These are phyloP conservation scores for Philaenus spumarius DNA, from an alignment of 1,140 invertebrate genomes.

Conservation along the genomic window DNA sequence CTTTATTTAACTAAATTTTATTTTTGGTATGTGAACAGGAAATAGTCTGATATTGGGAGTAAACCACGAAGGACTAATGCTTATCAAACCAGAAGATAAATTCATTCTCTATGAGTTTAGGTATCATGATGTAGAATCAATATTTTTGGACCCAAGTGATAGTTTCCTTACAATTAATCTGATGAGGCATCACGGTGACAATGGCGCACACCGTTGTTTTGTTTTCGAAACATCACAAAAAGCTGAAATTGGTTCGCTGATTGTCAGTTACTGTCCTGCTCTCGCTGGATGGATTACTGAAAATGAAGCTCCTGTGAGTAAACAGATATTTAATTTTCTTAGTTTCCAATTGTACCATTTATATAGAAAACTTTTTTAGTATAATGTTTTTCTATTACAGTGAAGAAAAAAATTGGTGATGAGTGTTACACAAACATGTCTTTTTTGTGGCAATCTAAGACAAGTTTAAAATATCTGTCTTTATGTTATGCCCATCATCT, in stretches of 20 bases:
- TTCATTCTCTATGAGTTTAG: constrained; percentile 83
- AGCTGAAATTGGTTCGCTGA: constrained; percentile 84
- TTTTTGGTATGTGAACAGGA: constrained; percentile 30
- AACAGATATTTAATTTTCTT: no score
- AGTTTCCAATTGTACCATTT: not conserved
- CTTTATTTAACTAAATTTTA: not conserved
- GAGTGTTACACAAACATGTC: not conserved
- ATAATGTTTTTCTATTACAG: no score
- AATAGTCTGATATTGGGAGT: constrained; percentile 69
- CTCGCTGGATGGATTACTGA: constrained; percentile 82
- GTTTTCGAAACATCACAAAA: constrained; percentile 89
- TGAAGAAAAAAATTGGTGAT: constrained; percentile 47
- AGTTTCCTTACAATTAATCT: constrained; percentile 80
- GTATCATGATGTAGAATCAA: constrained; percentile 82
- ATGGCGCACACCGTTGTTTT: constrained; percentile 70
- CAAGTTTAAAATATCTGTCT: not conserved
- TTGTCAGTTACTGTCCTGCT: constrained; percentile 83
- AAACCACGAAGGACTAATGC: constrained; percentile 82
- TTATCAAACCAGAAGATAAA: constrained; percentile 85
- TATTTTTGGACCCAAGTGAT: constrained; percentile 85
- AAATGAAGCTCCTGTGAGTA: constrained; percentile 59
- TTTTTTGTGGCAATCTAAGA: not conserved
- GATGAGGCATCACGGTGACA: constrained; percentile 46
- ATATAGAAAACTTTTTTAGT: no score
- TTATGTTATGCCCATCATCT: no score